phyloP scores from a whole-genome alignment of 1,140 invertebrate genomes.

The Chionoecetes opilio region DNA sequence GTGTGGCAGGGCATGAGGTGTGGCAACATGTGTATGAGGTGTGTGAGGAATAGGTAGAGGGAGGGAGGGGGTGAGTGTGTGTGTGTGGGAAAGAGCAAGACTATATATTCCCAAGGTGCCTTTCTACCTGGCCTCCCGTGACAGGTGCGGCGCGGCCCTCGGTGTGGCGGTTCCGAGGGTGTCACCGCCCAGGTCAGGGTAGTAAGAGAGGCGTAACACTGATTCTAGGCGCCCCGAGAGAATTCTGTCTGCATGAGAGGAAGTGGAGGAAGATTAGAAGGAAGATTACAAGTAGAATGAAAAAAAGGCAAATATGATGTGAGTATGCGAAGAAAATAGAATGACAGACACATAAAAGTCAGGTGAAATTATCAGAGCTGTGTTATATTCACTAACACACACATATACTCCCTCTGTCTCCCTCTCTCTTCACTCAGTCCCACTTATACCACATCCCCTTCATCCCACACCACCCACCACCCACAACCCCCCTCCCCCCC shows the following conservation, averaged over 20 bases:
- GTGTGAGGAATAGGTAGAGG: background rate
- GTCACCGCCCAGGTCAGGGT: background rate
- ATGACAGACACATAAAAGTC: background rate
- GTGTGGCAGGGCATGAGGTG: background rate
- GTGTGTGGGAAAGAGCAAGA: background rate
- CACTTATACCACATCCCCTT: background rate
- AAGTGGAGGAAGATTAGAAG: background rate
- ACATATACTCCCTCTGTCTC: background rate
- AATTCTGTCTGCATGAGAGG: background rate
- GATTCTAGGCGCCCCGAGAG: background rate
- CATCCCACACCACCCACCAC: background rate
- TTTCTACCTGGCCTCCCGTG: background rate
- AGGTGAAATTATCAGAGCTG: background rate
- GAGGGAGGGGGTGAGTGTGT: background rate
- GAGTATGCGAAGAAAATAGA: background rate
- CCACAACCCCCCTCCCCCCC: background rate
- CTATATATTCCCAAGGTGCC: background rate
- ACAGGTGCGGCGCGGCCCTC: background rate
- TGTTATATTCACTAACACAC: background rate
- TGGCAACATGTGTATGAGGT: background rate
- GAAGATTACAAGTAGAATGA: background rate
- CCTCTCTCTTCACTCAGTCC: conserved; percentile 2
- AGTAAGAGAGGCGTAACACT: background rate
- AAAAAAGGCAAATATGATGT: background rate
- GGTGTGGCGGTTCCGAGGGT: background rate